Base-by-base conservation (phyloP, 2,797 vertebrate genomes). In the Tragopan temminckii region DNA sequence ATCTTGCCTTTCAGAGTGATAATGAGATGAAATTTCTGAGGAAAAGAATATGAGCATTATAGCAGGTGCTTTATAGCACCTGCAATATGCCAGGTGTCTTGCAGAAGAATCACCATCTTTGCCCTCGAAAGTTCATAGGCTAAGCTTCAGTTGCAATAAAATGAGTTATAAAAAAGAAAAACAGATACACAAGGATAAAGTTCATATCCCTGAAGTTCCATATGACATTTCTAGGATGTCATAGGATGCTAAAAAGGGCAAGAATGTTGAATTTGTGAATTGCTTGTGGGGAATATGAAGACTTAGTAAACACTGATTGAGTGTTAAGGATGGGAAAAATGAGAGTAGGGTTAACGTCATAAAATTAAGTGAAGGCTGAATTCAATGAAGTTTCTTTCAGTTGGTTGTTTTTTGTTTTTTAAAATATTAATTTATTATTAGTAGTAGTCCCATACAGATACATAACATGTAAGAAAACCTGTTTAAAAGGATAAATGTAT, bases 71-170 rank as follows among this genome's bases (percentile, higher is more conserved):
- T 83, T 85, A 61, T 80, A 29, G n/a, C 23, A 31, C 50, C 45
- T 88, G n/a, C 66, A 93, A 5, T 90, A 42, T 80, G 42, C n/a
- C 48, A 89, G n/a, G 8, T 83, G 71, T 48, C 43, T 59, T 79
- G 29, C 66, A 63, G 12, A 85, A 79, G 78, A 76, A 46, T 74
- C 24, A 21, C 66, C 4, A 1, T 80, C 85, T 80, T 83, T 85
- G 35, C 36, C 25, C 15, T 53, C 40, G 57, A 35, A 86, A 74
- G 53, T 75, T 85, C 76, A 66, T 29, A 78, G 87, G 50, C 79
- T 74, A 87, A 84, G 74, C 48, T 90, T 87, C 55, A 92, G 13
- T 35, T 87, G 62, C 5, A 2, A 72, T 95, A 83, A 91, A 91
- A 57, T 62, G 46, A 82, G 40, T 69, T 85, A 25, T 89, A 69